A percentile compares a stretch with the other conserved stretches of the same genome.
Conservation (phyloP, 1,140 invertebrate species). For the Brachionus koreanus region DNA sequence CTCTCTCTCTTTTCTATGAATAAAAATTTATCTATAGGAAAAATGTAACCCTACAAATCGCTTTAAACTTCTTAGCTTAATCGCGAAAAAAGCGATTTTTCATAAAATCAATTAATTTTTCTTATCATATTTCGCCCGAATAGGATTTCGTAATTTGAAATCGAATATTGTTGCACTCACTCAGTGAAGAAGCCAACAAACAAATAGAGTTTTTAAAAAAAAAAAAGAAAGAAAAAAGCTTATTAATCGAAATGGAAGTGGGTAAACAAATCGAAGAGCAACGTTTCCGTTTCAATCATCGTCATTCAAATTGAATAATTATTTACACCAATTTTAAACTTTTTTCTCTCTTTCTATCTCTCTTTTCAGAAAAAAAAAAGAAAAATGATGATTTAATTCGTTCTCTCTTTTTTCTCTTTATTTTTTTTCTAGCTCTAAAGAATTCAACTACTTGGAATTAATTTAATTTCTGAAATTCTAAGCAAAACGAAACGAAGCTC, state of each 20-base stretch:
- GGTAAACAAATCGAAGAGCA: neutral
- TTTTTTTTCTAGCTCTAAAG: conserved; percentile 8
- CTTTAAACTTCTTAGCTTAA: conserved; percentile 7
- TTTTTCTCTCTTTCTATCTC: neutral
- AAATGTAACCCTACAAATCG: neutral
- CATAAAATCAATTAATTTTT: conserved; percentile 37
- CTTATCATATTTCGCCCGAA: conserved; percentile 31
- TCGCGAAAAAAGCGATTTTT: neutral
- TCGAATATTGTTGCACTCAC: conserved; percentile 32
- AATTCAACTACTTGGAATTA: conserved; percentile 25
- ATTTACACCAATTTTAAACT: conserved; percentile 4
- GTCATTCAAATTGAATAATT: conserved; percentile 10
- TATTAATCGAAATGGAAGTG: conserved; percentile 32
- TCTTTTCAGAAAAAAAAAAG: neutral
- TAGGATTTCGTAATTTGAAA: conserved; percentile 30
- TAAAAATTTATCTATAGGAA: neutral
- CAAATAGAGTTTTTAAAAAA: too few relatives aligned
- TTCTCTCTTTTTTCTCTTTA: neutral
- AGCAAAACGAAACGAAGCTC: neutral
- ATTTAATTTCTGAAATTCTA: conserved; percentile 41
- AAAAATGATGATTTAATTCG: conserved; percentile 36
- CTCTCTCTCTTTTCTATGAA: neutral
- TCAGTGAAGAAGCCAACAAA: neutral
- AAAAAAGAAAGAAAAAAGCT: neutral
- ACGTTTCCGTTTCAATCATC: conserved; percentile 32